Percentiles rank a stretch among this genome's conserved stretches.
phyloP scores from a whole-genome alignment of 2,113 vertebrate genomes.

The Dipodomys spectabilis region DNA sequence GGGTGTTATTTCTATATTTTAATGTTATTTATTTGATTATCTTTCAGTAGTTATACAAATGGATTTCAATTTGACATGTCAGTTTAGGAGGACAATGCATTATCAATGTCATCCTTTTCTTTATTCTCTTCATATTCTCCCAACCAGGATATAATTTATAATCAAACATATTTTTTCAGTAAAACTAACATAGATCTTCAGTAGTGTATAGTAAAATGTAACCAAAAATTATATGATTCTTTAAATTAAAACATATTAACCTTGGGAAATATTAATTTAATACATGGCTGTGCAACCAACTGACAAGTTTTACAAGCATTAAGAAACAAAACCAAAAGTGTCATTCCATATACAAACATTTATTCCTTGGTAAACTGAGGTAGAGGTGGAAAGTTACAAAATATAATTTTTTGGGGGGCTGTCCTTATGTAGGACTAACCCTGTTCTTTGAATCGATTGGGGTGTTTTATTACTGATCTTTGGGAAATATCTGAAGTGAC shows the following conservation, averaged over 20 bases:
- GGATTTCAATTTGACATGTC: too few species aligned
- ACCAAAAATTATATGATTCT: neutral
- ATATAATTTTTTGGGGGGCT: neutral
- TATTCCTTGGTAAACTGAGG: neutral
- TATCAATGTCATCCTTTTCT: too few species aligned
- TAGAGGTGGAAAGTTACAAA: neutral
- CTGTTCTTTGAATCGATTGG: neutral
- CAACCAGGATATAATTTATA: too few species aligned
- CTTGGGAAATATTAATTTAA: neutral
- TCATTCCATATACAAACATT: neutral
- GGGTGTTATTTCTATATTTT: neutral
- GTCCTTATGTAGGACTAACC: neutral
- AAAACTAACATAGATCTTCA: neutral
- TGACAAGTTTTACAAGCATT: neutral
- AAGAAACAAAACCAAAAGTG: neutral
- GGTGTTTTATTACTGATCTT: neutral
- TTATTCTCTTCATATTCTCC: too few species aligned
- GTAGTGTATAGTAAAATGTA: neutral
- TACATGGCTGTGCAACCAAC: neutral
- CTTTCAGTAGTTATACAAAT: too few species aligned
- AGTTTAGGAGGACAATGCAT: too few species aligned
- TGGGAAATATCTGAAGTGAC: neutral
- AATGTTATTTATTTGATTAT: too few species aligned
- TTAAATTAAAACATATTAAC: neutral
- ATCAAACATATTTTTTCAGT: neutral